phyloP scores from a whole-genome alignment of 2,888 invertebrate species.

The Lithophane socia region DNA sequence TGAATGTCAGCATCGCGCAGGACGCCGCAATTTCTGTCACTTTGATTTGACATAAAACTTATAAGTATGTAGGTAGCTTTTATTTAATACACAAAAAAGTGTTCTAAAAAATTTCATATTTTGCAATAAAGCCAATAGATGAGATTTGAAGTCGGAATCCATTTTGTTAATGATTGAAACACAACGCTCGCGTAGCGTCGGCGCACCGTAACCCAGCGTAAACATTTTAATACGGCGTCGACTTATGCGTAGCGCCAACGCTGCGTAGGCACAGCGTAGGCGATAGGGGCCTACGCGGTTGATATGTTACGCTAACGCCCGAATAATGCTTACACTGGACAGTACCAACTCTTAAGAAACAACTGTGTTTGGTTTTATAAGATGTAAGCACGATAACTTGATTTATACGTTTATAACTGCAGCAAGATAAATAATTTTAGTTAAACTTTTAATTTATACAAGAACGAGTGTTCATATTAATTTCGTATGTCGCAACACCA shows the following conservation, averaged over 20 bases:
- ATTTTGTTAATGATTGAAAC: neutral
- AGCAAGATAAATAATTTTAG: neutral
- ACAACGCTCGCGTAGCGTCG: neutral
- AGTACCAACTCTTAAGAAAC: neutral
- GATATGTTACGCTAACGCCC: neutral
- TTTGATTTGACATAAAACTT: neutral
- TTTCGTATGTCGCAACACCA: neutral
- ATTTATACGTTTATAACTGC: neutral
- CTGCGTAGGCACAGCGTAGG: slow-evolving; percentile 8
- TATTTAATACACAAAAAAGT: neutral
- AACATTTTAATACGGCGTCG: no score
- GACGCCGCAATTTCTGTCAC: neutral
- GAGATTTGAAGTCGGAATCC: neutral
- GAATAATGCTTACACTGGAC: slow-evolving; percentile 1
- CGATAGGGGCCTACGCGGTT: neutral
- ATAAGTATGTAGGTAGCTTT: neutral
- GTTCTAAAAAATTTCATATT: neutral
- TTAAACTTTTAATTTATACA: neutral
- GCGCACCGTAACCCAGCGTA: neutral
- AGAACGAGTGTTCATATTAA: neutral
- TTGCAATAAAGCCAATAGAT: neutral
- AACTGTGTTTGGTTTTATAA: neutral
- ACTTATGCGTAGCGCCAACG: neutral
- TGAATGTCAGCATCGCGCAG: no score
- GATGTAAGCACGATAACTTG: neutral